Percentiles rank a stretch among this genome's conserved stretches.
Evolutionary conservation across 2,888 invertebrate species (phyloP).

Genomic region (Spicauda simplicius): DNA sequence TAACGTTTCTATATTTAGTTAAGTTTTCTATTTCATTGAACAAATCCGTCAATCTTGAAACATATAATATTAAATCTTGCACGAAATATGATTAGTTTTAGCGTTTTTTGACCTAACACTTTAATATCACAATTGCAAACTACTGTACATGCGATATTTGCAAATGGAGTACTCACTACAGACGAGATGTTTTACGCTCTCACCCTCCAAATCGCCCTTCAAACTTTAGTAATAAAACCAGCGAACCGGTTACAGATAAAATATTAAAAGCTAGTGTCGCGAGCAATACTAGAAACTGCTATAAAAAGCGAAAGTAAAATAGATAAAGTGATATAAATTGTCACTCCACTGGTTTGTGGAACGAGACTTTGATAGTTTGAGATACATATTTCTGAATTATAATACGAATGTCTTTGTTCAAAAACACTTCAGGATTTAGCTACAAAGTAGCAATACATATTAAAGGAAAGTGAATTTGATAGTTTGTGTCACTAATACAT

Average conservation of each 20-base stretch:
- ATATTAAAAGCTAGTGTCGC: slow-evolving; percentile 65
- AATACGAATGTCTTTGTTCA: slow-evolving; percentile 1
- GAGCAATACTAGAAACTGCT: slow-evolving; percentile 54
- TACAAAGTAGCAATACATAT: background rate
- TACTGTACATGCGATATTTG: slow-evolving; percentile 33
- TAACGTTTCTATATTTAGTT: too few relatives aligned
- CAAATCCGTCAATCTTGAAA: too few relatives aligned
- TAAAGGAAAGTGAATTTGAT: too few relatives aligned
- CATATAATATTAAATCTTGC: too few relatives aligned
- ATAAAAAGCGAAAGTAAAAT: slow-evolving; percentile 49
- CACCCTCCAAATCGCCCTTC: slow-evolving; percentile 57
- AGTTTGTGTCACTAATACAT: too few relatives aligned
- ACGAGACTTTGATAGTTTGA: slow-evolving; percentile 26
- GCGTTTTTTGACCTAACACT: background rate
- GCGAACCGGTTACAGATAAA: slow-evolving; percentile 74
- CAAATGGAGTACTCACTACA: slow-evolving; percentile 49
- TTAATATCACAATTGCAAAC: background rate
- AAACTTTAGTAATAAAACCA: slow-evolving; percentile 76
- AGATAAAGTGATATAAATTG: slow-evolving; percentile 35
- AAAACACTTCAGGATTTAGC: background rate
- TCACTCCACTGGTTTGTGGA: slow-evolving; percentile 31
- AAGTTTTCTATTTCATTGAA: too few relatives aligned
- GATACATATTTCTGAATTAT: slow-evolving; percentile 18
- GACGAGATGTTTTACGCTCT: slow-evolving; percentile 56
- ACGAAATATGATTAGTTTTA: too few relatives aligned